Conservation (phyloP, 2,797 vertebrate genomes). For the Microhierax caerulescens region DNA sequence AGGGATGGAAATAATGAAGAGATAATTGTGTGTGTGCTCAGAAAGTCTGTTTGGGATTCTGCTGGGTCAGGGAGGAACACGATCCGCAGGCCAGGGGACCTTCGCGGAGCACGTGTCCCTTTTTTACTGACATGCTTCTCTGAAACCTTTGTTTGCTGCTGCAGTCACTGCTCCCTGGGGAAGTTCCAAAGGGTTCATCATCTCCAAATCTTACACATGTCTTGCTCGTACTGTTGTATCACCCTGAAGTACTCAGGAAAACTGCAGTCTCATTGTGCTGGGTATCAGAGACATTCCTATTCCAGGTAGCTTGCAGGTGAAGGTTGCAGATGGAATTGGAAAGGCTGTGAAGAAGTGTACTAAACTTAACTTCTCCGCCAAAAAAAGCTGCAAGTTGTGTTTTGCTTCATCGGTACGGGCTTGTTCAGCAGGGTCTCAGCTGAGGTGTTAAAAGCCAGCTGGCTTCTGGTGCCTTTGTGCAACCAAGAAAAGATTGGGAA, state of each 20-base stretch:
- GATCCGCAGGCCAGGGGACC: neutral
- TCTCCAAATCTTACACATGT: neutral
- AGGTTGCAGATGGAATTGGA: neutral
- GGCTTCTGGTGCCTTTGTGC: neutral
- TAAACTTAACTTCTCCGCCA: neutral
- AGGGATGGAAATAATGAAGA: neutral
- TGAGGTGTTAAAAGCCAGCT: neutral
- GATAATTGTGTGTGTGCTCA: rapidly evolving
- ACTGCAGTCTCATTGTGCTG: neutral
- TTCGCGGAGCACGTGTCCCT: rapidly evolving
- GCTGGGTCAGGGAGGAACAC: neutral
- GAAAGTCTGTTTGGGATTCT: rapidly evolving
- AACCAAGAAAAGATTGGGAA: neutral
- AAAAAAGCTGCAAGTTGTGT: neutral
- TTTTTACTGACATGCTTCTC: neutral
- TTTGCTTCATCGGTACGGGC: neutral
- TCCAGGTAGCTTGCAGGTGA: neutral
- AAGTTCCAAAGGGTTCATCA: neutral
- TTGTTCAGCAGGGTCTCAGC: neutral
- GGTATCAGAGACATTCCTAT: rapidly evolving
- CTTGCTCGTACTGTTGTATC: neutral
- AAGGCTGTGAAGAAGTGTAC: neutral
- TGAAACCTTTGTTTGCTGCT: neutral
- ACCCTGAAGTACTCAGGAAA: neutral
- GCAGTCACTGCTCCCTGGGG: neutral